Evolutionary conservation across 2,888 invertebrate species (phyloP), one percentile per base, ranked within the genome.

Genomic region (Andricus quercusramuli): DNA sequence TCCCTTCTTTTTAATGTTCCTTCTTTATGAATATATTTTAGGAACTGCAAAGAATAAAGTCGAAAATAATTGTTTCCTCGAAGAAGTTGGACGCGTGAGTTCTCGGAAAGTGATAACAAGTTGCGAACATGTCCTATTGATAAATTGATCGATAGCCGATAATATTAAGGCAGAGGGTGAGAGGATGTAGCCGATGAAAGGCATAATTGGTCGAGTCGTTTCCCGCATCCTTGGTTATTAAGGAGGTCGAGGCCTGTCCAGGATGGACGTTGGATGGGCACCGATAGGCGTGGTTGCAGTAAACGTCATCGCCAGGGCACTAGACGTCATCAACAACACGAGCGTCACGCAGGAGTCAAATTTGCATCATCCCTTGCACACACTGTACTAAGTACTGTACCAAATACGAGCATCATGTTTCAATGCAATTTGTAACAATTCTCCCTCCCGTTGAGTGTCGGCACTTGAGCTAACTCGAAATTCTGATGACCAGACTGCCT

Each of bases 221-320:
- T 81, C 64, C 66, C 84, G 84, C 84, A 88, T 88, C 86, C 85
- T 88, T 87, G 88, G 82, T 89, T 89, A 89, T 89, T 89, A 89
- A 89, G 89, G 89, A 89, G 89, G 86, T 84, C 86, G 85, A 87
- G 86, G 89, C 83, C 89, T 89, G 89, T 85, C 85, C 79, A 84
- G 86, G 86, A 88, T 87, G 88, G 88, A 56, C 51, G 29, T 37
- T 74, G 51, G 32, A 68, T 68, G 77, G 70, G 65, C 66, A 62
- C 68, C 66, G 78, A 85, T 85, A 87, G 88, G 89, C 91, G 92
- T 92, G 91, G 90, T 88, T 87, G 89, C 90, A 88, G 92, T 91
- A 92, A 92, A 91, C 88, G 92, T 92, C 92, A 92, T 89, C 87
- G 85, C 87, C 92, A 92, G 92, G 84, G 74, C 90, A 92, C 92